These are phyloP conservation scores for Carcinoscorpius rotundicauda DNA, from an alignment of 1,140 invertebrate genomes.

Conservation along the genomic window DNA sequence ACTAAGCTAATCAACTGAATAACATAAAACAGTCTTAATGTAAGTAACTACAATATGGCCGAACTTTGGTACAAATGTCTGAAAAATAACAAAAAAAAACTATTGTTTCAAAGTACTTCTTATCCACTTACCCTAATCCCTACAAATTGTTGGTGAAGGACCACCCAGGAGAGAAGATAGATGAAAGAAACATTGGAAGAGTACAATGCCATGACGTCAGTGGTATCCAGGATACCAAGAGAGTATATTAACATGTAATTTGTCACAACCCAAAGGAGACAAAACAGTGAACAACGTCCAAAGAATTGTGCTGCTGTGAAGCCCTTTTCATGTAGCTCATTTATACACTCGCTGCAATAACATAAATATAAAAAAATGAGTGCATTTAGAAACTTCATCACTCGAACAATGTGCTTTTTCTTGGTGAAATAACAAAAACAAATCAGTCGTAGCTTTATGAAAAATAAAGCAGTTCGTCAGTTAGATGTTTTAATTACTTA, in stretches of 20 bases:
- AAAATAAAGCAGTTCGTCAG: constrained; percentile 5
- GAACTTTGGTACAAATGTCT: too few relatives aligned
- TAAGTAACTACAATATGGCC: too few relatives aligned
- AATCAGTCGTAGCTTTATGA: background rate
- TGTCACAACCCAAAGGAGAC: constrained; percentile 77
- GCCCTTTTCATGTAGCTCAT: constrained; percentile 27
- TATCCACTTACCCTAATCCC: constrained; percentile 70
- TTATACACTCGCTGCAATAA: constrained; percentile 28
- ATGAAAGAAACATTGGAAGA: constrained; percentile 86
- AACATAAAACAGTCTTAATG: too few relatives aligned
- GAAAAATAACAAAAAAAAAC: too few relatives aligned
- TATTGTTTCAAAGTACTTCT: too few relatives aligned
- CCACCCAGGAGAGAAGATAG: constrained; percentile 89
- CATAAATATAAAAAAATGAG: constrained; percentile 1
- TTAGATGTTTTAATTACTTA: background rate
- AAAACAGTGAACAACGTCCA: constrained; percentile 67
- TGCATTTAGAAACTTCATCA: too few relatives aligned
- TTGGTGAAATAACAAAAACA: too few relatives aligned
- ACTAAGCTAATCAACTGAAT: too few relatives aligned
- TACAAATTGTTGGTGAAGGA: constrained; percentile 90
- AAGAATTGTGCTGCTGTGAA: constrained; percentile 28
- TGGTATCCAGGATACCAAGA: constrained; percentile 67
- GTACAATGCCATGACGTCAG: constrained; percentile 82
- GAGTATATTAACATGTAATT: constrained; percentile 85
- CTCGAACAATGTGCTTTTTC: too few relatives aligned